Evolutionary conservation across 2,797 vertebrate species (phyloP), one percentile per base, ranked within the genome.

Genomic region (Hybognathus amarus): DNA sequence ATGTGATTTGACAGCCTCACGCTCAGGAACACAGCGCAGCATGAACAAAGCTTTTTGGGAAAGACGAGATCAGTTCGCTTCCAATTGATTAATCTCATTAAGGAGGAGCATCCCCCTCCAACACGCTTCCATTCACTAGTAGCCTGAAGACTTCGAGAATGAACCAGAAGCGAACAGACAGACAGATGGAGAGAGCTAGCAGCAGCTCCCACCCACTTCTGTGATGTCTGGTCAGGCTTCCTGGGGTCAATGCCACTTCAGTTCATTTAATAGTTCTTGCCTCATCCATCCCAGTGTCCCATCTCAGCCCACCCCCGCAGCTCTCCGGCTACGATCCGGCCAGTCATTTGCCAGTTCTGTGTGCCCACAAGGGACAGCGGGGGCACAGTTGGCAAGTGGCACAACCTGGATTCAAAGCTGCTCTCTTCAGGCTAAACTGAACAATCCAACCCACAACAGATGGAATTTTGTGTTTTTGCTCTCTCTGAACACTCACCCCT

Each of bases 361-460:
- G 75, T 78, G 90, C 88, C 92, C 93, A 91, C 91, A 86, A 92
- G 92, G 91, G 93, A 94, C 91, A 89, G 79, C 86, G 81, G 90
- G 90, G 92, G 90, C 92, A 94, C 92, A 94, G 91, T 94, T 94
- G 94, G 94, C 93, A 93, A 92, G 88, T 91, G 90, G 88, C 90
- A 90, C 89, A 93, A 92, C 93, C 92, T 93, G 91, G 92, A 93
- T 92, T 92, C 92, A 94, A 94, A 93, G 92, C 91, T 92, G 85
- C 89, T 93, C 92, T 94, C 92, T 93, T 90, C 89, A 92, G 93
- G 91, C 92, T 89, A 93, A 93, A 92, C 91, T 85, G 86, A 94
- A 92, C 92, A 88, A 89, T 91, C 90, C 93, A 93, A 93, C 90
- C 87, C 90, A 91, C 90, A 93, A 91, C 93, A 95, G 94, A 95